Conservation (phyloP, 2,113 vertebrate genomes). For the Xiphophorus maculatus region DNA sequence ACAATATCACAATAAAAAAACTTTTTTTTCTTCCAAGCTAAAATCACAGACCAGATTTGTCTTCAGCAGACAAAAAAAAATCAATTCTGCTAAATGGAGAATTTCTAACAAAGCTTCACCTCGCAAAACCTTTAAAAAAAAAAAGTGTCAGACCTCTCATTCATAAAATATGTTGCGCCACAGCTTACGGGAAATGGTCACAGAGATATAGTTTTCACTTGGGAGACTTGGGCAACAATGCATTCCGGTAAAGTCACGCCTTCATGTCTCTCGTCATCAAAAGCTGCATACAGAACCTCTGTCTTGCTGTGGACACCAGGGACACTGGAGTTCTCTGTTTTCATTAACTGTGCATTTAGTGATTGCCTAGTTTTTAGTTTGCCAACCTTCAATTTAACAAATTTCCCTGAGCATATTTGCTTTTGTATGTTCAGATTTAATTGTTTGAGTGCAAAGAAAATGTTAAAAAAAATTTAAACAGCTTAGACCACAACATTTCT, state of each 20-base stretch:
- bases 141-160: conserved; percentile 5
- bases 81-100: neutral
- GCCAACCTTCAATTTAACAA: neutral
- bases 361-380: too few species aligned
- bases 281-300: neutral
- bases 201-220: conserved; percentile 13
- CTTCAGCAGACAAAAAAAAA: too few species aligned
- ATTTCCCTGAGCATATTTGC: too few species aligned
- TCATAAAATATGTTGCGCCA: conserved; percentile 51
- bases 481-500: too few species aligned
- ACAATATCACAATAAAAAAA: too few species aligned
- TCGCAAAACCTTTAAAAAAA: conserved; percentile 1
- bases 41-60: neutral
- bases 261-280: conserved; percentile 2
- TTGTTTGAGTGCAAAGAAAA: too few species aligned
- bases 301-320: neutral
- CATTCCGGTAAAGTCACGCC: conserved; percentile 48
- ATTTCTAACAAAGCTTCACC: neutral
- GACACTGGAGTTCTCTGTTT: neutral
- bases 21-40: neutral
- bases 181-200: conserved; percentile 39
- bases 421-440: too few species aligned
- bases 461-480: neutral
- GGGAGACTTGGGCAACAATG: conserved; percentile 44
- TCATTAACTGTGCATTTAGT: neutral